Conservation (phyloP, 2,797 vertebrate species). For the Hyperoplus lanceolatus region DNA sequence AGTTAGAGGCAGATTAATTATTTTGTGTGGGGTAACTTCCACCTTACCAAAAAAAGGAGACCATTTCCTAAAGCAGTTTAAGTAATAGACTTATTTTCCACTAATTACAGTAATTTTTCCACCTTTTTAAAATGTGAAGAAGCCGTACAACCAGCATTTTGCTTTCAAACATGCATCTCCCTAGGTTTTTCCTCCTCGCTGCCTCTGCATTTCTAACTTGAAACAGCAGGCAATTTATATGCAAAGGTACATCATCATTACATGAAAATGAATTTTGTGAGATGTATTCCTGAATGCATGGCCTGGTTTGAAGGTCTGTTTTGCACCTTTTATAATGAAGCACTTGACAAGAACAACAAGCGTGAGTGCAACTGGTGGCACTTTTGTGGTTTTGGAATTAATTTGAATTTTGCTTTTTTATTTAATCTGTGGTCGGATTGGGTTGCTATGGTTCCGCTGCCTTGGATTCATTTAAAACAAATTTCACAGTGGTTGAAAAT, state of each 20-base stretch:
- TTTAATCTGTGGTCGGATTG: constrained; percentile 62
- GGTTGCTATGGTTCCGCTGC: constrained; percentile 71
- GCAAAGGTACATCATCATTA: constrained; percentile 66
- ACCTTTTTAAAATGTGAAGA: background rate
- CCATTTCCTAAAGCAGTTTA: background rate
- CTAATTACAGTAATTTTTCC: background rate
- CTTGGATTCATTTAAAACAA: constrained; percentile 48
- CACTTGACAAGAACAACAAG: constrained; percentile 59
- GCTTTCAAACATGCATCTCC: constrained; percentile 5
- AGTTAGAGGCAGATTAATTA: background rate
- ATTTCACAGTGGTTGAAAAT: constrained; percentile 52
- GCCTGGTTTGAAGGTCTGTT: constrained; percentile 55
- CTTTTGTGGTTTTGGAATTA: constrained; percentile 52
- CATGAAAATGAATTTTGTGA: constrained; percentile 68
- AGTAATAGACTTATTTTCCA: background rate
- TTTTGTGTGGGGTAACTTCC: background rate
- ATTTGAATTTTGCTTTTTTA: constrained; percentile 61
- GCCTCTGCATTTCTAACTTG: constrained; percentile 45
- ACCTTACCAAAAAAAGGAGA: no score
- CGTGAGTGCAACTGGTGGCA: constrained; percentile 31
- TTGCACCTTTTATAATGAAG: constrained; percentile 63
- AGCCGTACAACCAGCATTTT: background rate
- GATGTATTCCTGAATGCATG: constrained; percentile 50
- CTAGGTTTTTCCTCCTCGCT: constrained; percentile 9
- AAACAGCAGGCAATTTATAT: constrained; percentile 64